Percentiles rank a stretch among this genome's conserved stretches.
These are phyloP conservation scores for Seira ritae DNA, from an alignment of 2,888 invertebrate species.

Conservation along the genomic window DNA sequence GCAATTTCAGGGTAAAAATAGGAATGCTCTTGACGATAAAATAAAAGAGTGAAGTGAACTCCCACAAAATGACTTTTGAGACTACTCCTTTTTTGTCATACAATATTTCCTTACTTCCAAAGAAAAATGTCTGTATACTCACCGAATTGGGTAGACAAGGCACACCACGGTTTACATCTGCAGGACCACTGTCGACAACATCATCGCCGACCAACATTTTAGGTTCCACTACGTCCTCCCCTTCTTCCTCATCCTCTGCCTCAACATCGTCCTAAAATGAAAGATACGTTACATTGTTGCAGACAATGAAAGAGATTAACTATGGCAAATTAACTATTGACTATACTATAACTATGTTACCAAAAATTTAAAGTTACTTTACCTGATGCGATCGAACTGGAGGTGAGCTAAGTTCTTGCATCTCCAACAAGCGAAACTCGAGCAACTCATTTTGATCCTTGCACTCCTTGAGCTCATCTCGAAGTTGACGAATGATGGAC, in stretches of 20 bases:
- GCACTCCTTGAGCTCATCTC: conserved; percentile 84
- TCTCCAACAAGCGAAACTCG: conserved; percentile 86
- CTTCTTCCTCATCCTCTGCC: conserved; percentile 42
- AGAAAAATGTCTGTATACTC: conserved; percentile 11
- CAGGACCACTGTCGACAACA: conserved; percentile 30
- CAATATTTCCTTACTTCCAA: no score
- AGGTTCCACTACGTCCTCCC: conserved; percentile 33
- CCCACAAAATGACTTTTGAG: no score
- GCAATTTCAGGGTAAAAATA: no score
- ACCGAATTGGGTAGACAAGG: conserved; percentile 47
- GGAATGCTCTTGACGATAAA: no score
- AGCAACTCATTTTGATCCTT: conserved; percentile 87
- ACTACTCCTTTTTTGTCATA: no score
- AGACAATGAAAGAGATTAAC: no score
- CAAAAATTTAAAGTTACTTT: no score
- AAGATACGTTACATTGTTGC: no score
- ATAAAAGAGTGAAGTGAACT: no score
- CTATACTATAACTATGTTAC: no score
- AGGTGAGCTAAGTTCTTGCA: conserved; percentile 78
- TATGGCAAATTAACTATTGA: no score
- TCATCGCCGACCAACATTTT: conserved; percentile 34
- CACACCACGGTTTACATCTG: conserved; percentile 30
- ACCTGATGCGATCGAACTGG: conserved; percentile 41
- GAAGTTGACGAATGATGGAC: conserved; percentile 75
- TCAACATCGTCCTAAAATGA: conserved; percentile 28